Conservation (phyloP, 2,888 invertebrate genomes). For the Malacosoma neustria region DNA sequence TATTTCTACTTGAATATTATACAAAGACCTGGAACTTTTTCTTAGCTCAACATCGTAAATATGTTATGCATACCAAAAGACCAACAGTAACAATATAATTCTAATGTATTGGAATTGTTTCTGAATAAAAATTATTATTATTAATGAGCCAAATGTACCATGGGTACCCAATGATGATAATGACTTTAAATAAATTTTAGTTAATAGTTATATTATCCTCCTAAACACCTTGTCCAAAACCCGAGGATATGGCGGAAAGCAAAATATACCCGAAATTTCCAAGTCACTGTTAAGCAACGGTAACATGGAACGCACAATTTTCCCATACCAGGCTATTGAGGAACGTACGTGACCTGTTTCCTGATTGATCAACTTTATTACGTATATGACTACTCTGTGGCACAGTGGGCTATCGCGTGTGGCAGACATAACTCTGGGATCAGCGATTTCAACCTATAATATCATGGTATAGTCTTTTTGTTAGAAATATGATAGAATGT, state of each 20-base stretch:
- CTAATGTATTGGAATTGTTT: too few species aligned
- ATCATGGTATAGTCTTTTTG: neutral
- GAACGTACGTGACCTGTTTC: slow-evolving; percentile 32
- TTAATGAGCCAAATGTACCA: too few species aligned
- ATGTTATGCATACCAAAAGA: too few species aligned
- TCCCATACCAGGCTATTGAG: slow-evolving; percentile 22
- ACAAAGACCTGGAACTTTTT: too few species aligned
- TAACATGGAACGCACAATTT: slow-evolving; percentile 21
- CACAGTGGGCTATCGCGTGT: neutral
- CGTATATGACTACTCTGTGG: slow-evolving; percentile 14
- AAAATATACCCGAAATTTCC: neutral
- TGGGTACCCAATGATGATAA: too few species aligned
- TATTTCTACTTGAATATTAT: too few species aligned
- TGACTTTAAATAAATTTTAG: too few species aligned
- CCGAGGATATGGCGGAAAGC: neutral
- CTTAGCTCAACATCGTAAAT: too few species aligned
- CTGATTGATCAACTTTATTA: slow-evolving; percentile 24
- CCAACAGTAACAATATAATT: too few species aligned
- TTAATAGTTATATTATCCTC: too few species aligned
- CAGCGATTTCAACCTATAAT: neutral
- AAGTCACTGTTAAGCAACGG: neutral
- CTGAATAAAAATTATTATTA: too few species aligned
- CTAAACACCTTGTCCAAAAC: too few species aligned
- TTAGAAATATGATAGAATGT: neutral
- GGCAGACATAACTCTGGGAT: neutral